A percentile compares a stretch with the other conserved stretches of the same genome.
Conservation (phyloP, 2,113 vertebrate species). For the Lota lota region DNA sequence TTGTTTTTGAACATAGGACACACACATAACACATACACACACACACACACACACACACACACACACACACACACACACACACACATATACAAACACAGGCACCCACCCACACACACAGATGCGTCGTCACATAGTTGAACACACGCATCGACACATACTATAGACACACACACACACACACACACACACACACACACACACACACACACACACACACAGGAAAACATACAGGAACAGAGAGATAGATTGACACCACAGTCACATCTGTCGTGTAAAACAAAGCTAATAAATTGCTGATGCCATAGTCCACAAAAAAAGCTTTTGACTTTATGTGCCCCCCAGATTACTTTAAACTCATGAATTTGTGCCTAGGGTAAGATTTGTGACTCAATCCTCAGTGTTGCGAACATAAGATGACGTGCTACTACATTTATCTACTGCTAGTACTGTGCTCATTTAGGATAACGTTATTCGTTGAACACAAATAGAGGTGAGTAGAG, state of each 20-base stretch:
- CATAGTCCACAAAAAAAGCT: neutral
- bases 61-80: conserved; percentile 1
- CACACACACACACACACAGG: neutral
- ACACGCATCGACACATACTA: neutral
- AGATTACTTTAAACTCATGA: neutral
- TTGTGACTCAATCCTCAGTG: no score
- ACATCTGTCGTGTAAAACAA: neutral
- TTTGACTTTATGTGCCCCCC: neutral
- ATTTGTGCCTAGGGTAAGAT: no score
- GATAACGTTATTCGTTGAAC: no score
- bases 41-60: neutral
- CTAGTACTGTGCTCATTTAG: no score
- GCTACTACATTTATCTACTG: no score
- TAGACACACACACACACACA: conserved; percentile 3
- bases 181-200: neutral
- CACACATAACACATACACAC: conserved; percentile 1
- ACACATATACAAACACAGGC: neutral
- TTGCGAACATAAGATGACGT: no score
- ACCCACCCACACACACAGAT: neutral
- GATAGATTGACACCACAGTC: no score
- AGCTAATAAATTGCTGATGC: neutral
- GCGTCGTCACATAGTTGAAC: no score
- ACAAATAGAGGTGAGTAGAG: no score
- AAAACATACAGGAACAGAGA: no score
- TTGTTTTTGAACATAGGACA: conserved; percentile 19